A percentile compares a stretch with the other conserved stretches of the same genome.
Conservation (phyloP, 2,113 vertebrate genomes). For the Forbesichthys agassizii region DNA sequence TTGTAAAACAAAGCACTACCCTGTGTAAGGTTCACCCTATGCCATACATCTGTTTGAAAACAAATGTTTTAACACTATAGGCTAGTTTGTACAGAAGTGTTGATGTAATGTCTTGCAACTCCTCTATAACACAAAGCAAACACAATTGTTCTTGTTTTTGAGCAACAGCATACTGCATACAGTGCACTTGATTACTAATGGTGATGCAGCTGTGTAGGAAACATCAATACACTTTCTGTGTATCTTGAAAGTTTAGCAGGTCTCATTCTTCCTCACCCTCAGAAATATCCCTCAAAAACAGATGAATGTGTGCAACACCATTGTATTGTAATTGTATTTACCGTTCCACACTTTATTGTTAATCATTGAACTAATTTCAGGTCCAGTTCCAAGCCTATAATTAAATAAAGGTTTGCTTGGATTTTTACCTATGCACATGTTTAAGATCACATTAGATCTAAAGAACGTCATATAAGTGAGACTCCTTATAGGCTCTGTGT, state of each 20-base stretch:
- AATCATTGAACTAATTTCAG: conserved; percentile 27
- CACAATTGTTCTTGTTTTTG: not conserved
- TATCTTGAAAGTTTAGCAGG: conserved; percentile 40
- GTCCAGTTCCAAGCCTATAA: conserved; percentile 35
- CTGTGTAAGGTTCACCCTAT: not conserved
- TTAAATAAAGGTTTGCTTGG: conserved; percentile 21
- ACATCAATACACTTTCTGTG: conserved; percentile 33
- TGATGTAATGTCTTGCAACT: conserved; percentile 1
- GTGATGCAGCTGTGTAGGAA: conserved; percentile 29
- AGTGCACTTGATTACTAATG: conserved; percentile 2
- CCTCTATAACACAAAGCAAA: conserved; percentile 18
- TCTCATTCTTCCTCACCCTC: conserved; percentile 38
- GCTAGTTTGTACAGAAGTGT: conserved; percentile 17
- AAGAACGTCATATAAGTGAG: conserved; percentile 38
- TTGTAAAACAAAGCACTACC: conserved; percentile 10
- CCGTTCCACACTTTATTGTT: conserved; percentile 33
- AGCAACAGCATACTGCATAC: conserved; percentile 56
- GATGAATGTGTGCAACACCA: conserved; percentile 28
- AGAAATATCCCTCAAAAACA: conserved; percentile 40
- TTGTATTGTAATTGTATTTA: conserved; percentile 38
- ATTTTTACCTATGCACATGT: conserved; percentile 40
- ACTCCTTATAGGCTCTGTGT: conserved; percentile 58
- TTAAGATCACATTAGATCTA: conserved; percentile 40
- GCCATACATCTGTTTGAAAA: conserved; percentile 8
- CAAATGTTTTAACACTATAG: not conserved